A percentile compares a stretch with the other conserved stretches of the same genome.
phyloP scores from a whole-genome alignment of 1,140 invertebrate genomes.

The Drosophila mojavensis region DNA sequence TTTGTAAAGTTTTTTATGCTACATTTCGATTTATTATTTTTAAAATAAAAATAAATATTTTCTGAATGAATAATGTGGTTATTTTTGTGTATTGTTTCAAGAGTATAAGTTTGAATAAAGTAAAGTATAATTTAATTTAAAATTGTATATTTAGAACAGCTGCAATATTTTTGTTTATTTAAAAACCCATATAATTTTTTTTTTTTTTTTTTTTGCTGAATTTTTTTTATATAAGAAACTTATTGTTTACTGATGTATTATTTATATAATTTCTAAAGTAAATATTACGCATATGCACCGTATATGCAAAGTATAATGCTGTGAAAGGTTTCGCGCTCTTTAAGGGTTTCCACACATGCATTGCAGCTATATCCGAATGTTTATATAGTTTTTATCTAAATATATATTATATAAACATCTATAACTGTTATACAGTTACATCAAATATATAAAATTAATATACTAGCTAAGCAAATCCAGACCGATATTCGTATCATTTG shows the following conservation, averaged over 20 bases:
- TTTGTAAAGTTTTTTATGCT: constrained; percentile 33
- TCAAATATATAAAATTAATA: too few species aligned
- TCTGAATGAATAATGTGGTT: constrained; percentile 30
- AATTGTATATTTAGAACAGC: not conserved
- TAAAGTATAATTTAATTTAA: not conserved
- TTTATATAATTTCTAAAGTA: not conserved
- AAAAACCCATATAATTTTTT: too few species aligned
- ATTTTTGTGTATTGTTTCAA: not conserved
- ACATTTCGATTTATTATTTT: constrained; percentile 48
- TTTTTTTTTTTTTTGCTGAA: too few species aligned
- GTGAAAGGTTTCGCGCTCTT: too few species aligned
- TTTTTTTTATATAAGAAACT: too few species aligned
- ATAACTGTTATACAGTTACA: too few species aligned
- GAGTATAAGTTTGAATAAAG: too few species aligned
- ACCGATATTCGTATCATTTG: too few species aligned
- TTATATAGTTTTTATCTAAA: not conserved
- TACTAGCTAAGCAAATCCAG: too few species aligned
- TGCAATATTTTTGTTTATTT: not conserved
- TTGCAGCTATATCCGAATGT: not conserved
- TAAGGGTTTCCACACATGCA: not conserved
- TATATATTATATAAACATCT: not conserved
- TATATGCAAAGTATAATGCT: not conserved
- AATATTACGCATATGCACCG: not conserved
- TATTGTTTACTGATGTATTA: not conserved
- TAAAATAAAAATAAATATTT: constrained; percentile 50